Evolutionary conservation across 2,797 vertebrate species (phyloP), one percentile per base, ranked within the genome.

Genomic region (Gobionotothen gibberifrons): DNA sequence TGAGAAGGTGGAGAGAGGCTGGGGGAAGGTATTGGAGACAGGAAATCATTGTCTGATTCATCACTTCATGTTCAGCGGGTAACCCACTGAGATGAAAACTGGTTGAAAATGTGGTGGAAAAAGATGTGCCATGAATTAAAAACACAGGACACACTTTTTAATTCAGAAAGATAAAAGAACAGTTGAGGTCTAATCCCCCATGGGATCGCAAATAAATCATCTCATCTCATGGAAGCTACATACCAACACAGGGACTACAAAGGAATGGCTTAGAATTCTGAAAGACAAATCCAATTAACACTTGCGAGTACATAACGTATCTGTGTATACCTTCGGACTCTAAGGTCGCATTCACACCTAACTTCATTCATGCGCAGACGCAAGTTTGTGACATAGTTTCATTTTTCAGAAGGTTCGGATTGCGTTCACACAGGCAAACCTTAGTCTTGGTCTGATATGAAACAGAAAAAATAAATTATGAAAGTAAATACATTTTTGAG

Each of bases 21-120:
- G 72, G 82, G 84, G 77, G 75, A 60, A 69, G 67, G 74, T 80
- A 40, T 5, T 40, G 62, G 61, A 80, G 76, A 87, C 77, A 78
- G 86, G 53, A 92, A 91, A 90, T 85, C 88, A 76, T 86, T 90
- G 72, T 83, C 70, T 87, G 85, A 90, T 90, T 87, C 84, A 87
- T 87, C 73, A 71, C 71, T 83, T 90, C 66, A 53, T 75, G 85
- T 86, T 86, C 73, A 44, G 52, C 19, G 56, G 77, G 82, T 87
- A 81, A 84, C 82, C 72, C 36, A 17, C 73, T 15, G 70, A 68
- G 81, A 81, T 59, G 76, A 54, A 75, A 74, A 56, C 46, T 47
- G 48, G 59, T 79, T 72, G 70, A 82, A 76, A 85, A 76, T 68
- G 66, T 60, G 8, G 32, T 36, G 32, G 8, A 4, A 8, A 9